phyloP scores from a whole-genome alignment of 2,113 vertebrate genomes.

The Xyrauchen texanus region DNA sequence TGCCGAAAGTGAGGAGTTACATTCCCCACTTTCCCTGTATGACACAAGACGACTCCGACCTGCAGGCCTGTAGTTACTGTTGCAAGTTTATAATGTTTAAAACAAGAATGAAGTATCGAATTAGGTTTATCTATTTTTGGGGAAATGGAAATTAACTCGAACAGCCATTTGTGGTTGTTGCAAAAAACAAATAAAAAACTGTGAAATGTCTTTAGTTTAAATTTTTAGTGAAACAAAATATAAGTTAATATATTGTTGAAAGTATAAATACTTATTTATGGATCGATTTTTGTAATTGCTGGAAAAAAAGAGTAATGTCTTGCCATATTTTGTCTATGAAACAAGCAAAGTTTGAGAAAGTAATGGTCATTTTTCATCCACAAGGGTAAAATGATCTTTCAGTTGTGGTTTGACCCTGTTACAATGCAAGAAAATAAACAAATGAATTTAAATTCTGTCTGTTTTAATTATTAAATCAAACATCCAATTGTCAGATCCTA shows the following conservation, averaged over 20 bases:
- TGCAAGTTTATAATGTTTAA: conserved; percentile 12
- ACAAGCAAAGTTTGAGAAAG: background rate
- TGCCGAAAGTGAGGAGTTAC: too few species aligned
- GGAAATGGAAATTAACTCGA: background rate
- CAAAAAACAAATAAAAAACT: conserved; percentile 53
- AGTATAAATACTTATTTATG: conserved; percentile 97
- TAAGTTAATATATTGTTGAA: conserved; percentile 97
- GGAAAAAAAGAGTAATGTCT: conserved; percentile 75
- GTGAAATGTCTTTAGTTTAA: conserved; percentile 86
- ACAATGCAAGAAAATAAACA: too few species aligned
- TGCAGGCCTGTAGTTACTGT: background rate
- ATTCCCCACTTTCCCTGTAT: background rate
- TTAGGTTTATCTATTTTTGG: background rate
- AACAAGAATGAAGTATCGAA: background rate
- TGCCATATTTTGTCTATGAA: conserved; percentile 35
- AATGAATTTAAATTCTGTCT: too few species aligned
- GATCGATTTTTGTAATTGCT: conserved; percentile 87
- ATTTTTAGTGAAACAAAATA: conserved; percentile 87
- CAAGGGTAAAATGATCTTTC: conserved; percentile 9
- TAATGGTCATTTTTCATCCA: background rate
- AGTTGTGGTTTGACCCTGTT: conserved; percentile 8
- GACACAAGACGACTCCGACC: too few species aligned
- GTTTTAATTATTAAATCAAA: too few species aligned
- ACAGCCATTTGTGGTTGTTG: conserved; percentile 15
- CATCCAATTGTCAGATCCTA: too few species aligned